phyloP scores from a whole-genome alignment of 2,113 vertebrate species.

The Mystacornis crossleyi region DNA sequence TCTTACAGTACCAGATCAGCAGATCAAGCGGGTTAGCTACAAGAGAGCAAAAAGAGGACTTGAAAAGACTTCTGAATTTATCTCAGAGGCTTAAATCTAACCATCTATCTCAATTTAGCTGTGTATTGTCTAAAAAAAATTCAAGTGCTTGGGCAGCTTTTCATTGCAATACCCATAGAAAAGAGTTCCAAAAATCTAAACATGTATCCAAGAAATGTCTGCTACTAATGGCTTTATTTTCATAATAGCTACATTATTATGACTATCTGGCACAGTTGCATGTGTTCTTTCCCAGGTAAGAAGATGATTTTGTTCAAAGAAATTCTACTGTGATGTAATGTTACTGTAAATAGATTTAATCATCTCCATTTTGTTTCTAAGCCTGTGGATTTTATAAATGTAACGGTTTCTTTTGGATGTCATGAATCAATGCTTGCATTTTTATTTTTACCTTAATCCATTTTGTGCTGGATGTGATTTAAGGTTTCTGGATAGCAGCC shows the following conservation, averaged over 20 bases:
- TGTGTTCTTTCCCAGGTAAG: not conserved
- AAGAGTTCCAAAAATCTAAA: not conserved
- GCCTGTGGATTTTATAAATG: not conserved
- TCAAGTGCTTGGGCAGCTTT: not conserved
- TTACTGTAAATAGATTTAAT: not conserved
- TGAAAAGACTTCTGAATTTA: not conserved
- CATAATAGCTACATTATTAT: not conserved
- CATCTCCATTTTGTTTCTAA: not conserved
- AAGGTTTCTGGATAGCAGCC: not conserved
- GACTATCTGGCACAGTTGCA: not conserved
- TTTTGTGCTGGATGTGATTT: not conserved
- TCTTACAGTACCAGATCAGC: not conserved
- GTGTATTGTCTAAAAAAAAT: not conserved
- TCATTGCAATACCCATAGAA: not conserved
- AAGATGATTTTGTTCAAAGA: not conserved
- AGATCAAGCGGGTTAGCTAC: not conserved
- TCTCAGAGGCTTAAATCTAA: not conserved
- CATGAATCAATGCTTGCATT: not conserved
- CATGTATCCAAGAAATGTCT: not conserved
- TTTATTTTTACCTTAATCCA: not conserved
- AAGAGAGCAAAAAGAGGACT: not conserved
- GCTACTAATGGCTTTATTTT: not conserved
- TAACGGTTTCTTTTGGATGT: not conserved
- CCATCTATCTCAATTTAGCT: not conserved
- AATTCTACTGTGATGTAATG: not conserved